Evolutionary conservation across 2,113 vertebrate species (phyloP).

Genomic region (Amazona vittata): DNA sequence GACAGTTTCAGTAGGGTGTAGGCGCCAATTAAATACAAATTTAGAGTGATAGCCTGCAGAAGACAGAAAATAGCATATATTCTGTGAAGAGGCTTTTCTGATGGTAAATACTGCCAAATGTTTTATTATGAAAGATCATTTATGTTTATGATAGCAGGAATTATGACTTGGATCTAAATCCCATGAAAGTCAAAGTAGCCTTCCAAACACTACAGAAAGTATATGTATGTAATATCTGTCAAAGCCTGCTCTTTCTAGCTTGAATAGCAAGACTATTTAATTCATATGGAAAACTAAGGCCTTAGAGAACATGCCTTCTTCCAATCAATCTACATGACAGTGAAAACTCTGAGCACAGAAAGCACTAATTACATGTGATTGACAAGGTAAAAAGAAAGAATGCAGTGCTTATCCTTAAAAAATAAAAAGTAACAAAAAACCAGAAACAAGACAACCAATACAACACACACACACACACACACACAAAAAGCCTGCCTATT

Average conservation of each 20-base stretch:
- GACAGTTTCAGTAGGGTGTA: not conserved
- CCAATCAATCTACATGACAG: slow-evolving; percentile 46
- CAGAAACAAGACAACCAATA: not conserved
- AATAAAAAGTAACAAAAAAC: not conserved
- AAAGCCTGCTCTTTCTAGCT: not conserved
- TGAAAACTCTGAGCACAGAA: slow-evolving; percentile 23
- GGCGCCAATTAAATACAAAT: slow-evolving; percentile 66
- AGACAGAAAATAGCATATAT: slow-evolving; percentile 57
- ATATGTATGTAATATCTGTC: not conserved
- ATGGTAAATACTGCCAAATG: slow-evolving; percentile 56
- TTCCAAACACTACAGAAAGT: not conserved
- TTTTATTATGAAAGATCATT: slow-evolving; percentile 56
- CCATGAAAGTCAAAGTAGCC: slow-evolving; percentile 10
- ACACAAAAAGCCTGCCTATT: not conserved
- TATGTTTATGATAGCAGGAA: slow-evolving; percentile 51
- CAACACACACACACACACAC: not conserved
- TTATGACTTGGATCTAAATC: not conserved
- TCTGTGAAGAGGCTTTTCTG: slow-evolving; percentile 51
- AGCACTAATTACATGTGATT: slow-evolving; percentile 45
- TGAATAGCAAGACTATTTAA: slow-evolving; percentile 20
- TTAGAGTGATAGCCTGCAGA: slow-evolving; percentile 68
- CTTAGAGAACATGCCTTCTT: slow-evolving; percentile 16
- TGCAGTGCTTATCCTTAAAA: not conserved
- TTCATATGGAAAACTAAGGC: not conserved
- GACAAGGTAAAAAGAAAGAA: slow-evolving; percentile 43